Evolutionary conservation across 1,140 invertebrate species (phyloP).

Genomic region (Tetramorium parvispinum): DNA sequence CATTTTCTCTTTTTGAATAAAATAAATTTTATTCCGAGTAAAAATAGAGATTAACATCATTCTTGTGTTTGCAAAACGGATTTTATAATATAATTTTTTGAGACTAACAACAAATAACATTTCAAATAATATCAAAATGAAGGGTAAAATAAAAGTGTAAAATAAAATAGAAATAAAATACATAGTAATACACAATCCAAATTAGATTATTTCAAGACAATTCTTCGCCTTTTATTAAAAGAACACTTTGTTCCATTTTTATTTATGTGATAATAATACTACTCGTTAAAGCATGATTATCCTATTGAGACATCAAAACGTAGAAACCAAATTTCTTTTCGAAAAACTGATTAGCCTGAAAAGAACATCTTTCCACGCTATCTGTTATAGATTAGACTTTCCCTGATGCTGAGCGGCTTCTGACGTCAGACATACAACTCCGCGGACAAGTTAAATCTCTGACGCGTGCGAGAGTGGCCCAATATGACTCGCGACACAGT

Average conservation of each 20-base stretch:
- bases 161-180: background rate
- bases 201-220: background rate
- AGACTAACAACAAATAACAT: too few relatives aligned
- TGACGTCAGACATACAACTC: conserved; percentile 39
- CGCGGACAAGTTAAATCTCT: background rate
- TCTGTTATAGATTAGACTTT: background rate
- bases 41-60: background rate
- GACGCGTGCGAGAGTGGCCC: conserved; percentile 56
- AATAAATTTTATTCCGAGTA: background rate
- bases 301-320: background rate
- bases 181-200: background rate
- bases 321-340: background rate
- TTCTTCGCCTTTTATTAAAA: background rate
- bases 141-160: background rate
- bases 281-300: background rate
- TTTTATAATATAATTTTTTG: background rate
- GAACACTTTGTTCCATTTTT: background rate
- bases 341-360: background rate
- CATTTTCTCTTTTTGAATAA: background rate
- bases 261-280: background rate
- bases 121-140: background rate
- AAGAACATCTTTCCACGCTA: background rate
- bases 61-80: background rate
- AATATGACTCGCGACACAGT: conserved; percentile 66
- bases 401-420: background rate